Base-by-base conservation (phyloP, 2,113 vertebrate species). In the Syngnathus typhle region DNA sequence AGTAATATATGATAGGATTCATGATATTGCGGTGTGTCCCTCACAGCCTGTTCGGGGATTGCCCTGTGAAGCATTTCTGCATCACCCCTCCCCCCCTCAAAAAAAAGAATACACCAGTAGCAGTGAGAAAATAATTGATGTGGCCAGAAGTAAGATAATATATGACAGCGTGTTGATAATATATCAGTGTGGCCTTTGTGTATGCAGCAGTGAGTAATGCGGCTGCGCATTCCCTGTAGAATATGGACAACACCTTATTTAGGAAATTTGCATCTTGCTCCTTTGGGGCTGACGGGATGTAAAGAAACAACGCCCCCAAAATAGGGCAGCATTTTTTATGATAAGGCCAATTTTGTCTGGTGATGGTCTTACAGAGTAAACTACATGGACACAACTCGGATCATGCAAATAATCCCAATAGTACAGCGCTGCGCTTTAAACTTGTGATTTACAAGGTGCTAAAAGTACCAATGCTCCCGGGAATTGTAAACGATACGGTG, bases 181-280 rank as follows among this genome's bases (percentile, higher is more conserved):
- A 69, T 36, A 62, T 71, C 69, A 68, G 60, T 6, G 74, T 51
- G 63, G 72, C 71, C 60, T 71, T 60, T 52, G 60, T 43, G 61
- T 69, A 59, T 16, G 49, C 64, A 77, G 61, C 46, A 52, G 27
- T 77, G 76, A 82, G 27, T 73, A 61, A 79, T 64, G 74, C 69
- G 44, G 13, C 71, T 67, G 67, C 47, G 37, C 10, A n/a, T 72
- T 64, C 70, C 68, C 69, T 67, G 68, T 58, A 81, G 71, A 76
- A 74, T 61, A 59, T 36, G 74, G 71, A 64, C 66, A 43, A 27
- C 56, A 68, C 37, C 70, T 75, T 64, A 72, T 76, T 61, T 61
- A 27, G 68, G 68, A 73, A 64, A 72, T 68, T 10, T 68, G 67
- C 71, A 62, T 58, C 6, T 7, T 51, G 62, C 38, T 58, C 73